Evolutionary conservation across 1,140 invertebrate species (phyloP).

Genomic region (Panagrolaimus sp.): DNA sequence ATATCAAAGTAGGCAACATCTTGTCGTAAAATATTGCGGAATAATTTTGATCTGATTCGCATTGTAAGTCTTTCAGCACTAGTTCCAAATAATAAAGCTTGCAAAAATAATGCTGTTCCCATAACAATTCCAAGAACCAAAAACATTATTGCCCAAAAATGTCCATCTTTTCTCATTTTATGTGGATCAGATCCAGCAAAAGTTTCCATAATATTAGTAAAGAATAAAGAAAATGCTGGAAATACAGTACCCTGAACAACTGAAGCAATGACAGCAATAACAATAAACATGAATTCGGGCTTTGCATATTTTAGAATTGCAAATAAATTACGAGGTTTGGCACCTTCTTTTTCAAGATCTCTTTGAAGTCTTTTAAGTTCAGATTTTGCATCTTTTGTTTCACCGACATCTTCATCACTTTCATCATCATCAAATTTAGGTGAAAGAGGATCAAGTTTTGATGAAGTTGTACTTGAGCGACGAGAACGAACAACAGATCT

Average conservation of each 20-base stretch:
- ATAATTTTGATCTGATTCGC: conserved; percentile 59
- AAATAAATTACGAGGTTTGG: conserved; percentile 21
- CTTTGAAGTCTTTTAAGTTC: conserved; percentile 24
- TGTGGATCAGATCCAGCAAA: conserved; percentile 32
- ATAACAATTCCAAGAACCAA: conserved; percentile 25
- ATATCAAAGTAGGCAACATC: conserved; percentile 63
- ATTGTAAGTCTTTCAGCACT: conserved; percentile 61
- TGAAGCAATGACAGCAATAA: conserved; percentile 17
- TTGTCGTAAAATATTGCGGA: conserved; percentile 60
- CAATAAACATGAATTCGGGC: conserved; percentile 21
- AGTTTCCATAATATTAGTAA: conserved; percentile 35
- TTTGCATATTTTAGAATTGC: conserved; percentile 21
- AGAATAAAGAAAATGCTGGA: conserved; percentile 30
- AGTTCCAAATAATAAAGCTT: conserved; percentile 40
- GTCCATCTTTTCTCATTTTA: conserved; percentile 36
- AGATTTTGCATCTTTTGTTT: background rate
- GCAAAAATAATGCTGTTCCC: conserved; percentile 31
- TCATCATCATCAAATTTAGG: conserved; percentile 23
- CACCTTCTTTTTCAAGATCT: conserved; percentile 19
- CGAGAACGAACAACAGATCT: too few species aligned
- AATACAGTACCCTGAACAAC: conserved; percentile 26
- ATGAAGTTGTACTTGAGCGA: too few species aligned
- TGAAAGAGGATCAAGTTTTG: too few species aligned
- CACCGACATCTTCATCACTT: conserved; percentile 16
- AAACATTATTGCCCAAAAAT: conserved; percentile 50